Base-by-base conservation (phyloP, 1,140 invertebrate genomes). In the Pygmarrhopalites habei region DNA sequence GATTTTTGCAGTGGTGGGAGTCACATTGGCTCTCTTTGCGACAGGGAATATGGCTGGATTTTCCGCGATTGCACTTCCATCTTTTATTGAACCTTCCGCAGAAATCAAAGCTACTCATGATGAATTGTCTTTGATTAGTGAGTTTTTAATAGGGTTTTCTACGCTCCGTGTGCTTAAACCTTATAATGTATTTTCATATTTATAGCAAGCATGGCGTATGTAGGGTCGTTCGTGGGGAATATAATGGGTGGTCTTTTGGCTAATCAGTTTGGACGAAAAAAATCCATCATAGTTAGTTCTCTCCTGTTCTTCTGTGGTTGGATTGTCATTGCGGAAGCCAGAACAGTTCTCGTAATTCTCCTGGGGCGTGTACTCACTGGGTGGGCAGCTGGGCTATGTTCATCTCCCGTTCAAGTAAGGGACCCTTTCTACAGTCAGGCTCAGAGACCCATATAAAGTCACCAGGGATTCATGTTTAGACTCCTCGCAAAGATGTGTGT, bases 1-100 rank as follows among this genome's bases (percentile, higher is more conserved):
- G 68, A 60, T 69, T 2, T 46, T 70, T 32, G 60, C 69, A 17
- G 69, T 71, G 2, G 69, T 60, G 3, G 69, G 69, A 26, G 66
- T 58, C 0, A 66, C 66, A 1, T 15, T 71, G 58, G 41, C 65
- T 1, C 51, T 71, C n/a, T 68, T 68, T 60, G 63, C 65, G 0
- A 66, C 69, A 1, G 68, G 68, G 30, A 71, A 62, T 58, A 71
- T 71, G 17, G 26, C 68, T 21, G 69, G 69, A 17, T 71, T 63
- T 39, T 66, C 63, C 25, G 65, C 69, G 7, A 52, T 71, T 17
- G 58, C 66, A 17, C 65, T 71, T 43, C 69, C 69, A 15, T 29
- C 56, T 4, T 44, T 71, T 1, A 41, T 71, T 4, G 55, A 49
- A 17, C 30, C 44, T 19, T 59, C 64, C 35, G 64, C 65, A 1